A percentile compares a stretch with the other conserved stretches of the same genome.
phyloP scores from a whole-genome alignment of 2,797 vertebrate species.

The Ctenopoma multispine region DNA sequence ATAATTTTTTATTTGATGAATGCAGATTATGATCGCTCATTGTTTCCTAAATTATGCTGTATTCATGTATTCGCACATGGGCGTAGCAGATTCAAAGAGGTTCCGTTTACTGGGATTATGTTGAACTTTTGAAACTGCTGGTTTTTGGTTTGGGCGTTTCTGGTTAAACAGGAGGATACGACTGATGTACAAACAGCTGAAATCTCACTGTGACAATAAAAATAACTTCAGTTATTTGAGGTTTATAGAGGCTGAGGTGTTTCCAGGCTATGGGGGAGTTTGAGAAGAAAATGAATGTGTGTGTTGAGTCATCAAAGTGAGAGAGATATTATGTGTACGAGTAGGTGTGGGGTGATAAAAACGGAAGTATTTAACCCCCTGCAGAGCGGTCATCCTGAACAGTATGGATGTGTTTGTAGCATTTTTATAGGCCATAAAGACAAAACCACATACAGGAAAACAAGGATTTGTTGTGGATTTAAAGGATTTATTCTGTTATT shows the following conservation, averaged over 20 bases:
- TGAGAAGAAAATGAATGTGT: slow-evolving; percentile 60
- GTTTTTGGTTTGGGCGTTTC: neutral
- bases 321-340: neutral
- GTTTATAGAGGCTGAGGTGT: slow-evolving; percentile 24
- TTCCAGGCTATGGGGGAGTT: slow-evolving; percentile 47
- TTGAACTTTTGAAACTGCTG: neutral
- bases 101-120: neutral
- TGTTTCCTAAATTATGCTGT: too few relatives aligned
- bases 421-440: neutral
- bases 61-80: too few relatives aligned
- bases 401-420: slow-evolving; percentile 8
- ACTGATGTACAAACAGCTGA: neutral
- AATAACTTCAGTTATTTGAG: slow-evolving; percentile 24
- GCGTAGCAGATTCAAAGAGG: neutral
- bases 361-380: neutral
- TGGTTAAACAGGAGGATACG: neutral
- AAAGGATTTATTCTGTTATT: slow-evolving; percentile 15
- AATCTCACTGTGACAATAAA: slow-evolving; percentile 12
- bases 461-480: slow-evolving; percentile 38
- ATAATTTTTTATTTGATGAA: too few relatives aligned
- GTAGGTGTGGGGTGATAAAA: slow-evolving; percentile 3
- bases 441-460: slow-evolving; percentile 9
- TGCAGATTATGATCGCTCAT: too few relatives aligned
- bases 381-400: neutral
- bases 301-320: slow-evolving; percentile 48